Conservation (phyloP, 2,888 invertebrate genomes). For the Chloroclystis v-ata region DNA sequence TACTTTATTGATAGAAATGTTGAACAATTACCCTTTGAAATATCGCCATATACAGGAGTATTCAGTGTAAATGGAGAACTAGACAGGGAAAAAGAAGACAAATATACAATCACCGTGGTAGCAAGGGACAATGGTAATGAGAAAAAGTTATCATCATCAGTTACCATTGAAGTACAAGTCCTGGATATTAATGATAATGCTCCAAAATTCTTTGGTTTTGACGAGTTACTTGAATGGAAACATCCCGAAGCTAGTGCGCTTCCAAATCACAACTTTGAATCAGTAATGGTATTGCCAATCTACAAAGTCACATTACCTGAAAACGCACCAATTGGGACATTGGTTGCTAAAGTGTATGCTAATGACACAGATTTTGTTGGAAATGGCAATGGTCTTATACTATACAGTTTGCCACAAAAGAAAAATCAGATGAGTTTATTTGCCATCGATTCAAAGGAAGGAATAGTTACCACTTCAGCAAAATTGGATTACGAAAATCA, state of each 20-base stretch:
- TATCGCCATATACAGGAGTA: conserved; percentile 82
- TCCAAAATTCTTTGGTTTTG: conserved; percentile 87
- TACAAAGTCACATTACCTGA: conserved; percentile 87
- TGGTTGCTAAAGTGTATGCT: conserved; percentile 86
- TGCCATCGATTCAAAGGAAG: conserved; percentile 91
- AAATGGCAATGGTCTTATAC: conserved; percentile 90
- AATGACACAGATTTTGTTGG: conserved; percentile 91
- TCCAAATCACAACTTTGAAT: conserved; percentile 74
- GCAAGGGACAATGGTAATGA: conserved; percentile 85
- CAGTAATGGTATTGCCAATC: conserved; percentile 80
- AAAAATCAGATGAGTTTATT: conserved; percentile 82
- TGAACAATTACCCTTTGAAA: conserved; percentile 81
- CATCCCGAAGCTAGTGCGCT: conserved; percentile 68
- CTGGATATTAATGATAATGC: conserved; percentile 91
- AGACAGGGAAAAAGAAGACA: conserved; percentile 85
- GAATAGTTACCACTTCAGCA: conserved; percentile 85
- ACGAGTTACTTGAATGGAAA: conserved; percentile 77
- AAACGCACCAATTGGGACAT: conserved; percentile 85
- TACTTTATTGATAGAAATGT: conserved; percentile 79
- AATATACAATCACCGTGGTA: conserved; percentile 83
- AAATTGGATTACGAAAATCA: conserved; percentile 84
- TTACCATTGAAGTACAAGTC: conserved; percentile 88
- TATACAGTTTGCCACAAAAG: conserved; percentile 85
- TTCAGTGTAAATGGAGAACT: conserved; percentile 85
- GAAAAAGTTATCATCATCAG: conserved; percentile 82